Conservation (phyloP, 2,888 invertebrate species). For the Halocaridina rubra region DNA sequence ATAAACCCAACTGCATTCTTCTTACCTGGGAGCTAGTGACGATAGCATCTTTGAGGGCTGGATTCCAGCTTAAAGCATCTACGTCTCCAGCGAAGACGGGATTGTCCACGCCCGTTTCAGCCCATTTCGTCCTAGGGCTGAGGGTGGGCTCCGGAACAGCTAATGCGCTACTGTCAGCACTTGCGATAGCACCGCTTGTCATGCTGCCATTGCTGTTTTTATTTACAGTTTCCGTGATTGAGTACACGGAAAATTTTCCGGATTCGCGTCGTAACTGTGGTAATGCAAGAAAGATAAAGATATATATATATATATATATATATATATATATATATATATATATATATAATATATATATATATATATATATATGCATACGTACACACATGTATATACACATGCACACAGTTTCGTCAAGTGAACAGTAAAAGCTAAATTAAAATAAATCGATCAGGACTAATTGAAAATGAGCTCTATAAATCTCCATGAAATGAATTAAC, state of each 20-base stretch:
- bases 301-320: neutral
- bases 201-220: neutral
- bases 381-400: neutral
- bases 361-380: neutral
- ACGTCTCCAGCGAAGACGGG: conserved; percentile 50
- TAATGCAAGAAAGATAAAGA: neutral
- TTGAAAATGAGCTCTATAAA: too few relatives aligned
- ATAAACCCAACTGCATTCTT: too few relatives aligned
- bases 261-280: neutral
- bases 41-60: conserved; percentile 32
- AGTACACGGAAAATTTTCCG: conserved; percentile 24
- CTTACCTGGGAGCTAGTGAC: conserved; percentile 20
- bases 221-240: neutral
- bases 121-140: conserved; percentile 2
- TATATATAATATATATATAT: neutral
- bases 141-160: neutral
- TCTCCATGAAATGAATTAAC: too few relatives aligned
- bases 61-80: conserved; percentile 49
- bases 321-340: neutral
- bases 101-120: conserved; percentile 37
- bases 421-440: too few relatives aligned
- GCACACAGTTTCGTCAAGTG: too few relatives aligned
- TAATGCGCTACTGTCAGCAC: too few relatives aligned
- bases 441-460: too few relatives aligned
- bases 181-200: too few relatives aligned